These are phyloP conservation scores for Eristalis pertinax DNA, from an alignment of 2,888 invertebrate species.

Conservation along the genomic window DNA sequence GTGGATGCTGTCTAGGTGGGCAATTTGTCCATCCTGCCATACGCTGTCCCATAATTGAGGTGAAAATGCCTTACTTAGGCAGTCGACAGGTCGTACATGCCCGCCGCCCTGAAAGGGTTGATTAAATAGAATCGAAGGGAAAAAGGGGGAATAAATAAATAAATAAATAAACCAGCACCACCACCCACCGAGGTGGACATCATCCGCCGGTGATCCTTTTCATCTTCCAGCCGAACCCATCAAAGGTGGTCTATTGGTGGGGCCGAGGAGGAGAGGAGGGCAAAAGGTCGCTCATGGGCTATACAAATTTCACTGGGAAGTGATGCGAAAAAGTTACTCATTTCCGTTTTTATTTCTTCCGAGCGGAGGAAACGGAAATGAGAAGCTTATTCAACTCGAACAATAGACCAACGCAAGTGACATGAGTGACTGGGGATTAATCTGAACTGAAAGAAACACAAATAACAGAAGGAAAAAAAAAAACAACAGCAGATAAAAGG, in stretches of 20 bases:
- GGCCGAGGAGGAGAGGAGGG: neutral
- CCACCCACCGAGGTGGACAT: neutral
- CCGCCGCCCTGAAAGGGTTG: neutral
- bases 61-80: conserved; percentile 25
- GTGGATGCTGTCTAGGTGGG: conserved; percentile 1
- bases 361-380: conserved; percentile 62
- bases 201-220: conserved; percentile 25
- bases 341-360: conserved; percentile 50
- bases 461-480: neutral
- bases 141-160: neutral
- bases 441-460: neutral
- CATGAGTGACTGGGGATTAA: neutral
- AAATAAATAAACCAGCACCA: conserved; percentile 3
- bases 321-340: conserved; percentile 50
- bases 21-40: conserved; percentile 32
- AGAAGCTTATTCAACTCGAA: conserved; percentile 65
- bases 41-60: conserved; percentile 22
- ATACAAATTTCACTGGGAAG: conserved; percentile 15
- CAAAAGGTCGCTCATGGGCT: neutral
- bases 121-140: conserved; percentile 18
- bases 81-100: neutral
- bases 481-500: neutral
- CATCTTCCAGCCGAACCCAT: conserved; percentile 10
- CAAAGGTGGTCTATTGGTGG: neutral
- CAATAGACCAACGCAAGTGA: conserved; percentile 25